Evolutionary conservation across 2,113 vertebrate species (phyloP).

Genomic region (pig (Sus scrofa)): DNA sequence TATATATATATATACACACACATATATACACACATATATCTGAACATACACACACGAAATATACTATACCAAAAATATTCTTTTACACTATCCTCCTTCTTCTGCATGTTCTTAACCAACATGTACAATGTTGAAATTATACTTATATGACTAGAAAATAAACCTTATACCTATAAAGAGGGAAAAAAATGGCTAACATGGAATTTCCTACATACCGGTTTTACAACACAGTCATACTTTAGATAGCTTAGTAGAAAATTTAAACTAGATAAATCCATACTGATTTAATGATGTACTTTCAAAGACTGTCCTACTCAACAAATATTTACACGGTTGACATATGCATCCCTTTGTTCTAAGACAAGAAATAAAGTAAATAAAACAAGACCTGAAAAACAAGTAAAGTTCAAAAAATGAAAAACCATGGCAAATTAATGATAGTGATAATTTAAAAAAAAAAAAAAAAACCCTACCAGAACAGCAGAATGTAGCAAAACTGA

Average conservation of each 20-base stretch:
- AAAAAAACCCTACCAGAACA: background rate
- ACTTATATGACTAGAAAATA: background rate
- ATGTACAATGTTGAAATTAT: background rate
- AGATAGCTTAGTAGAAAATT: background rate
- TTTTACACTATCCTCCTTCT: background rate
- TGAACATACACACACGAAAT: background rate
- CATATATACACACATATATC: background rate
- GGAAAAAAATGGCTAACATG: background rate
- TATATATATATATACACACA: background rate
- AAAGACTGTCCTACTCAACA: background rate
- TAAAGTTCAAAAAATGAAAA: conserved; percentile 23
- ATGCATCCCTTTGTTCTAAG: background rate
- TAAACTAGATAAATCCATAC: background rate
- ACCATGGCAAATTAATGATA: background rate
- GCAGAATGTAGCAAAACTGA: background rate
- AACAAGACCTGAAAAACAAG: background rate
- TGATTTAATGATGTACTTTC: background rate
- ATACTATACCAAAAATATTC: background rate
- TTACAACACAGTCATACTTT: background rate
- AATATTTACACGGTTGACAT: background rate
- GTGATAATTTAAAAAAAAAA: background rate
- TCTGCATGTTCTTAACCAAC: background rate
- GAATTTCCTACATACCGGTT: background rate
- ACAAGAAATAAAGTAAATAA: background rate
- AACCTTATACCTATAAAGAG: background rate